Conservation (phyloP, 2,797 vertebrate genomes). For the Girardinus metallicus region DNA sequence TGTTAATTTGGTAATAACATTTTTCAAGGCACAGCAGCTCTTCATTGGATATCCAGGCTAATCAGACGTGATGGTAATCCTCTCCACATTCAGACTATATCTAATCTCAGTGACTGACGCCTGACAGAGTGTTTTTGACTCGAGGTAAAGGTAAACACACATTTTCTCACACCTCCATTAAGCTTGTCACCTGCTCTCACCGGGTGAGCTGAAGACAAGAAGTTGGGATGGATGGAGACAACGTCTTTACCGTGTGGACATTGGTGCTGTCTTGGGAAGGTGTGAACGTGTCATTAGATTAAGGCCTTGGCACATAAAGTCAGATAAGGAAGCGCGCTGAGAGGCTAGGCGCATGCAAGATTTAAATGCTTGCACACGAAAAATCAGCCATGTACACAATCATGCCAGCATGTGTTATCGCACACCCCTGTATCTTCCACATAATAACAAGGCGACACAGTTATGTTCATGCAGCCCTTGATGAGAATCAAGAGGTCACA, state of each 20-base stretch:
- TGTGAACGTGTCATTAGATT: constrained; percentile 58
- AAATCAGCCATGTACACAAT: not conserved
- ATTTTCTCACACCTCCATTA: constrained; percentile 43
- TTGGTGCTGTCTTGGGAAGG: constrained; percentile 51
- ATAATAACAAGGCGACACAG: constrained; percentile 11
- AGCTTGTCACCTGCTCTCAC: constrained; percentile 55
- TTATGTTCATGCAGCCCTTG: constrained; percentile 20
- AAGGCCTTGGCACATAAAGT: constrained; percentile 22
- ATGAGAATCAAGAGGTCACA: constrained; percentile 51
- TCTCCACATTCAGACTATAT: constrained; percentile 21
- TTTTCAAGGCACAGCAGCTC: not conserved
- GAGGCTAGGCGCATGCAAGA: not conserved
- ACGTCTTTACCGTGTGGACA: constrained; percentile 52
- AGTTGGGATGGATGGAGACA: constrained; percentile 28
- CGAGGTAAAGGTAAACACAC: constrained; percentile 50
- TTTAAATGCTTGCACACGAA: not conserved
- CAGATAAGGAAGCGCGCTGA: not conserved
- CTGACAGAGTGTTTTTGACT: constrained; percentile 55
- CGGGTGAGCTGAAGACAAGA: constrained; percentile 20
- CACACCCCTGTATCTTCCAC: not conserved
- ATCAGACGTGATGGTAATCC: not conserved
- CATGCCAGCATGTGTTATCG: not conserved
- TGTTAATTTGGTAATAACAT: not conserved
- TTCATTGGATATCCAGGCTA: not conserved
- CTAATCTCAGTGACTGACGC: constrained; percentile 44